Evolutionary conservation across 2,797 vertebrate species (phyloP).

Genomic region (Rousettus madagascariensis): DNA sequence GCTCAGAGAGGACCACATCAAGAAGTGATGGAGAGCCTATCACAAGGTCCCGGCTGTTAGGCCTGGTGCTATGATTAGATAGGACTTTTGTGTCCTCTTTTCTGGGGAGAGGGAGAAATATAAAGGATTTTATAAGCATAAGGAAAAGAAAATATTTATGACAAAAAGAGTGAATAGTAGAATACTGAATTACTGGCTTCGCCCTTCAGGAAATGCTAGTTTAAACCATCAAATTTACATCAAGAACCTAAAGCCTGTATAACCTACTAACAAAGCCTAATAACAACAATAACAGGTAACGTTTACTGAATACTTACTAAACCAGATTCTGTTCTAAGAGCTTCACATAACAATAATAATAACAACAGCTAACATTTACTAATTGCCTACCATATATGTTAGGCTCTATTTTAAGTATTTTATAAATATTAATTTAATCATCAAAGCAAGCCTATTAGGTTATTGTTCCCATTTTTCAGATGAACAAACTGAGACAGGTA

Average conservation of each 20-base stretch:
- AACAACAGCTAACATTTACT: neutral
- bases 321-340: neutral
- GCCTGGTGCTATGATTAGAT: neutral
- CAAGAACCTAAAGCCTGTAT: neutral
- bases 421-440: neutral
- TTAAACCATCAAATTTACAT: neutral
- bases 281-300: neutral
- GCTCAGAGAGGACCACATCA: neutral
- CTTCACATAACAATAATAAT: neutral
- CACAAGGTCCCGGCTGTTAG: too few species aligned
- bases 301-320: neutral
- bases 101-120: neutral
- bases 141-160: neutral
- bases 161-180: neutral
- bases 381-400: neutral
- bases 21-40: neutral
- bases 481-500: neutral
- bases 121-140: neutral
- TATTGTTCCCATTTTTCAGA: neutral
- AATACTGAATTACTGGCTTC: neutral
- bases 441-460: neutral
- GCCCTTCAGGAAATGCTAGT: neutral
- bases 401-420: neutral
- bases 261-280: neutral
- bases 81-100: neutral